Conservation (phyloP, 2,113 vertebrate species). For the Hemichromis elongatus region DNA sequence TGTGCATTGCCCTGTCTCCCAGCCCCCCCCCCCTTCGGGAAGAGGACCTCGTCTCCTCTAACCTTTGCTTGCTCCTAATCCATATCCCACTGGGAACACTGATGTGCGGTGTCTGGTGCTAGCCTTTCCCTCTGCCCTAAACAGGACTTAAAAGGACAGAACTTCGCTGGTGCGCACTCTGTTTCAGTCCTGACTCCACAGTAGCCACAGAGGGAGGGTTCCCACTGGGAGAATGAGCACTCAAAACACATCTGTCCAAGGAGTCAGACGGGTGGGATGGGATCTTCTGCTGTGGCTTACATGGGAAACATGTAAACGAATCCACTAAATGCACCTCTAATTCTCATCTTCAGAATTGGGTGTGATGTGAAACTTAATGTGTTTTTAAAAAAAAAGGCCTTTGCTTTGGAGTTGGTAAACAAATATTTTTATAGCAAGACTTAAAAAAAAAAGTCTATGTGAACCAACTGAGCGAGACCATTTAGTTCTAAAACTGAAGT, state of each 20-base stretch:
- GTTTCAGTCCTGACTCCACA: constrained; percentile 59
- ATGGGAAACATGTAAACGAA: constrained; percentile 54
- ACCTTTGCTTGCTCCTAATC: constrained; percentile 65
- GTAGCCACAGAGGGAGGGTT: constrained; percentile 60
- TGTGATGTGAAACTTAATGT: constrained; percentile 55
- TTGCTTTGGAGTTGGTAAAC: constrained; percentile 28
- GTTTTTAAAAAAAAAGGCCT: constrained; percentile 15
- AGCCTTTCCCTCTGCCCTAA: constrained; percentile 54
- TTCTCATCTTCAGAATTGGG: constrained; percentile 39
- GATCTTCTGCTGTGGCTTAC: constrained; percentile 39
- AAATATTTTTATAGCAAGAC: not conserved
- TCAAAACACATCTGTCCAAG: constrained; percentile 43
- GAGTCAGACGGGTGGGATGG: constrained; percentile 49
- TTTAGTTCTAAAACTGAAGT: constrained; percentile 7
- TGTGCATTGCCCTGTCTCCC: constrained; percentile 46
- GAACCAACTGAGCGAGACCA: not conserved
- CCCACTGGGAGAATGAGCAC: constrained; percentile 41
- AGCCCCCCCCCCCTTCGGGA: constrained; percentile 54
- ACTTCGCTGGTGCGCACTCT: constrained; percentile 45
- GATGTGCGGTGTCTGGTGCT: constrained; percentile 46
- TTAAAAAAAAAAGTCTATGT: not conserved
- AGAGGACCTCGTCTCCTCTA: constrained; percentile 64
- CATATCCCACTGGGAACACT: constrained; percentile 65
- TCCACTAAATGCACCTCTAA: constrained; percentile 54
- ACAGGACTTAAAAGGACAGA: constrained; percentile 65